These are phyloP conservation scores for Dendrocincla fuliginosa DNA, from an alignment of 2,797 vertebrate genomes.

Conservation along the genomic window DNA sequence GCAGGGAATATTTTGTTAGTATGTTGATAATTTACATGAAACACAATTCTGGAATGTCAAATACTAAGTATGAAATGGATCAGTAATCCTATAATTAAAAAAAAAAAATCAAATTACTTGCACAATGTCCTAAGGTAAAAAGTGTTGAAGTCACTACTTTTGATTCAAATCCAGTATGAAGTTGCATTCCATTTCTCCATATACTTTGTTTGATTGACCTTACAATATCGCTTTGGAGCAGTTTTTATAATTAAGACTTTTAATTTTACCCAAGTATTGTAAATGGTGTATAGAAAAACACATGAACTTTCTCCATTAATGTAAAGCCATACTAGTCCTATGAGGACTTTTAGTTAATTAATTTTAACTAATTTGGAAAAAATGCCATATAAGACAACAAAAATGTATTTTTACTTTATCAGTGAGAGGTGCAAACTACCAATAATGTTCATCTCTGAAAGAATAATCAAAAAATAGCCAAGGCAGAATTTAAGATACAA, in stretches of 20 bases:
- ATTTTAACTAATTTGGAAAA: neutral
- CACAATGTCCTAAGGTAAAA: neutral
- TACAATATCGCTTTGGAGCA: neutral
- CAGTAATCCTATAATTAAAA: neutral
- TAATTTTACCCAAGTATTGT: neutral
- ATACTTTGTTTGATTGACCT: neutral
- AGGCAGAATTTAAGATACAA: neutral
- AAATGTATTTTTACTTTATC: neutral
- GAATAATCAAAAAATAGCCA: neutral
- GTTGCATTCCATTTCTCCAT: neutral
- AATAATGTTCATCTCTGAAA: neutral
- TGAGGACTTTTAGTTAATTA: neutral
- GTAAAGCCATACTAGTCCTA: neutral
- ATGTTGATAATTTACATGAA: neutral
- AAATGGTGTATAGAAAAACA: neutral
- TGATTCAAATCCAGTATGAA: neutral
- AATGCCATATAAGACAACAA: neutral
- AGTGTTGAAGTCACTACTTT: neutral
- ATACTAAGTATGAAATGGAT: neutral
- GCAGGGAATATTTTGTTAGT: neutral
- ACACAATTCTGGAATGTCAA: neutral
- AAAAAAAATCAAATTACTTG: neutral
- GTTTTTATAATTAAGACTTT: neutral
- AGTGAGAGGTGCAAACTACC: neutral
- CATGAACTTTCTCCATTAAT: neutral